Evolutionary conservation across 2,797 vertebrate species (phyloP).

Genomic region (Lophotriccus pileatus): DNA sequence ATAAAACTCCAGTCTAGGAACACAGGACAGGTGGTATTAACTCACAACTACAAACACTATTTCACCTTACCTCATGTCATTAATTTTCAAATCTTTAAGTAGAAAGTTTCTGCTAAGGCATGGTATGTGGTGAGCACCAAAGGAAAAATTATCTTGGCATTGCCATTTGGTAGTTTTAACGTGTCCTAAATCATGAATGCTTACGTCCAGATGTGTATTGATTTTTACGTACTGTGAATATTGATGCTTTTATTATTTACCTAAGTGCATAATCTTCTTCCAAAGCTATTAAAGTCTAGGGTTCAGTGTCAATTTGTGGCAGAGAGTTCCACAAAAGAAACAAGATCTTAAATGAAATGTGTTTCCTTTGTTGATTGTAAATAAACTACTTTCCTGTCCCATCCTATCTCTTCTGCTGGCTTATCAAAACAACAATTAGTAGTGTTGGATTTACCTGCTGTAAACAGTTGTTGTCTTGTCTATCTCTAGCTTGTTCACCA

Average conservation of each 20-base stretch:
- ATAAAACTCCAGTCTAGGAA: neutral
- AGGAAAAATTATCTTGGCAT: neutral
- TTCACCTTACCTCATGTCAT: neutral
- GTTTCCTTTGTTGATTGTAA: neutral
- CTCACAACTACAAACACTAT: neutral
- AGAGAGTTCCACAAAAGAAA: neutral
- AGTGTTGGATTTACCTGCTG: neutral
- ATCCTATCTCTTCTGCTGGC: neutral
- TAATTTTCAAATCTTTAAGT: neutral
- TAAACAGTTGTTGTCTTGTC: neutral
- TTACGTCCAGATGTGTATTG: neutral
- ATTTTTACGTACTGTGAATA: neutral
- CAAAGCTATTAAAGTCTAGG: neutral
- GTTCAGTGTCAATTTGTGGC: neutral
- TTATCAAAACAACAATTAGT: neutral
- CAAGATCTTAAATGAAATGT: neutral
- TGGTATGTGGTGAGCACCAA: neutral
- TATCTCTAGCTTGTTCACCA: neutral
- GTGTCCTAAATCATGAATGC: neutral
- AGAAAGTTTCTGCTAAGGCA: neutral
- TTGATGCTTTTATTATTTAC: neutral
- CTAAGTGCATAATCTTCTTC: neutral
- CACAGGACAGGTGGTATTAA: neutral
- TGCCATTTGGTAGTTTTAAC: neutral
- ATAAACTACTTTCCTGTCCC: neutral